Conservation (phyloP, 2,888 invertebrate genomes). For the Archips xylosteana region DNA sequence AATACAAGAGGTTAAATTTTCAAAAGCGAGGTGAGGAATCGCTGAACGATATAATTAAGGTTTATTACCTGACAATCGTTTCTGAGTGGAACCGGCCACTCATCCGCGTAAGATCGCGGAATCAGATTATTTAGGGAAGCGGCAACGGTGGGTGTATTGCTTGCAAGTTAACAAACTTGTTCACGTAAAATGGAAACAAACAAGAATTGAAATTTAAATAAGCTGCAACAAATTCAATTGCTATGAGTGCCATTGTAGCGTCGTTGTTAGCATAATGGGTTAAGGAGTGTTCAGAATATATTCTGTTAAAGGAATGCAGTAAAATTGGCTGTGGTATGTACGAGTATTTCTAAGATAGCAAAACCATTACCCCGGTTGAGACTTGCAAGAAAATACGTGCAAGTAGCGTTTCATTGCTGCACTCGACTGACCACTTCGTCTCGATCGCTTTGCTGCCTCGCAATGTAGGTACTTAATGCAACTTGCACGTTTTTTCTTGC, state of each 20-base stretch:
- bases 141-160: slow-evolving; percentile 13
- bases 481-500: no score
- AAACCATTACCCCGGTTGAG: no score
- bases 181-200: slow-evolving; percentile 38
- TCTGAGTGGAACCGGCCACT: slow-evolving; percentile 1
- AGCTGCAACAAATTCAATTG: slow-evolving; percentile 41
- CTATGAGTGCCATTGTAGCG: slow-evolving; percentile 38
- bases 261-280: slow-evolving; percentile 39
- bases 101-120: slow-evolving; percentile 13
- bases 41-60: slow-evolving; percentile 11
- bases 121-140: slow-evolving; percentile 21
- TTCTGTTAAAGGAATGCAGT: background rate
- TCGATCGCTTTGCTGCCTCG: no score
- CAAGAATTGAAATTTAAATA: slow-evolving; percentile 42
- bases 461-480: no score
- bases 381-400: no score
- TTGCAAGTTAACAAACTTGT: slow-evolving; percentile 34
- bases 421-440: no score
- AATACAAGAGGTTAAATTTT: background rate
- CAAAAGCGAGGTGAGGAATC: background rate
- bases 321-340: background rate
- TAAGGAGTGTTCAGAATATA: slow-evolving; percentile 10
- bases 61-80: slow-evolving; percentile 12
- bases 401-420: no score
- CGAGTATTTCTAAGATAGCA: background rate